phyloP scores from a whole-genome alignment of 1,140 invertebrate genomes.

The Zophobas morio region DNA sequence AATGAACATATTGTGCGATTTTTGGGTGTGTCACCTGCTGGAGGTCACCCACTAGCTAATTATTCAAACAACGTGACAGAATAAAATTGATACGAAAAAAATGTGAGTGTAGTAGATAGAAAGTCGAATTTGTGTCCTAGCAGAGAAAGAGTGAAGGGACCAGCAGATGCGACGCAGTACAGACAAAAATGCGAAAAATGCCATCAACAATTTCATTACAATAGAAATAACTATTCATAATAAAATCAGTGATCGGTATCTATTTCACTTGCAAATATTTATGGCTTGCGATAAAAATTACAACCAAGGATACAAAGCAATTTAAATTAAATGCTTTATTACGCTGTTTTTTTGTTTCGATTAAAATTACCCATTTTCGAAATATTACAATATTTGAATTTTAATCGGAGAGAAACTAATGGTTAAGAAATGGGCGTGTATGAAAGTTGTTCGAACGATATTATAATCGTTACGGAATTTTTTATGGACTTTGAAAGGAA shows the following conservation, averaged over 20 bases:
- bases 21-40: slow-evolving; percentile 21
- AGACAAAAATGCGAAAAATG: neutral
- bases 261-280: neutral
- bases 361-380: neutral
- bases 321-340: neutral
- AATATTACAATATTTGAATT: slow-evolving; percentile 8
- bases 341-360: slow-evolving; percentile 1
- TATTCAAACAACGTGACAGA: neutral
- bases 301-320: neutral
- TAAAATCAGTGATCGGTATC: neutral
- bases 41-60: slow-evolving; percentile 9
- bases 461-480: slow-evolving; percentile 5
- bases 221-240: neutral
- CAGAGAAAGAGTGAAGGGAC: too few relatives aligned
- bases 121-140: too few relatives aligned
- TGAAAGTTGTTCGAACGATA: slow-evolving; percentile 29
- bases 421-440: slow-evolving; percentile 17
- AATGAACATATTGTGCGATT: slow-evolving; percentile 9
- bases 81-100: neutral
- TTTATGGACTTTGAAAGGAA: too few relatives aligned
- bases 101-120: neutral
- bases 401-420: slow-evolving; percentile 36
- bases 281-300: neutral
- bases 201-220: neutral
- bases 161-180: too few relatives aligned